phyloP scores from a whole-genome alignment of 2,888 invertebrate species.

The Sericinus montela region DNA sequence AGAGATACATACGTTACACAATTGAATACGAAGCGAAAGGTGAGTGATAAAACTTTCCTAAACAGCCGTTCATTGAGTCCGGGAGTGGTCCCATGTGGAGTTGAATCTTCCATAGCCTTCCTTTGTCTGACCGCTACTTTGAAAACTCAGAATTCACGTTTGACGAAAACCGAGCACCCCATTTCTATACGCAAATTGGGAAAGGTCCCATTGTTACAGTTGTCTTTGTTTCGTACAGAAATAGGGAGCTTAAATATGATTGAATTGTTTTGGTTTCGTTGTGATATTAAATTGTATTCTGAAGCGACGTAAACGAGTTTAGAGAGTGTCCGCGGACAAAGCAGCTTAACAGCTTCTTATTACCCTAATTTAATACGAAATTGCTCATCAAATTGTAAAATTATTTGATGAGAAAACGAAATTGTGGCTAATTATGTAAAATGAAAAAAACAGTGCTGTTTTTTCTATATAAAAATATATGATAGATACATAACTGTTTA shows the following conservation, averaged over 20 bases:
- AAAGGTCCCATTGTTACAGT: conserved; percentile 9
- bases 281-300: conserved; percentile 15
- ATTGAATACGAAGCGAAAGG: conserved; percentile 11
- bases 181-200: conserved; percentile 4
- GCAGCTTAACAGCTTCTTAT: conserved; percentile 12
- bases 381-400: background rate
- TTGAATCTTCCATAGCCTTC: background rate
- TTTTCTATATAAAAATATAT: too few relatives aligned
- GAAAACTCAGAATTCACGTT: conserved; percentile 9
- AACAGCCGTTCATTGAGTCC: conserved; percentile 7
- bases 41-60: conserved; percentile 1
- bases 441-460: too few relatives aligned
- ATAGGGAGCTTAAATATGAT: conserved; percentile 31
- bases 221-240: conserved; percentile 25
- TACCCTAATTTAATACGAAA: conserved; percentile 12
- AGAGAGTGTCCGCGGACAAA: conserved; percentile 4
- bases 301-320: conserved; percentile 9
- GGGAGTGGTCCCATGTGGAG: background rate
- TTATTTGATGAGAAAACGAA: conserved; percentile 1
- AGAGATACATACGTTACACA: background rate
- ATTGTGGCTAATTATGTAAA: too few relatives aligned
- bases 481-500: too few relatives aligned
- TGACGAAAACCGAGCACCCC: conserved; percentile 2
- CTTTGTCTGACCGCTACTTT: conserved; percentile 13
- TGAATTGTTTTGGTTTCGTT: conserved; percentile 23